Conservation (phyloP, 2,113 vertebrate genomes). For the Halichoerus grypus region DNA sequence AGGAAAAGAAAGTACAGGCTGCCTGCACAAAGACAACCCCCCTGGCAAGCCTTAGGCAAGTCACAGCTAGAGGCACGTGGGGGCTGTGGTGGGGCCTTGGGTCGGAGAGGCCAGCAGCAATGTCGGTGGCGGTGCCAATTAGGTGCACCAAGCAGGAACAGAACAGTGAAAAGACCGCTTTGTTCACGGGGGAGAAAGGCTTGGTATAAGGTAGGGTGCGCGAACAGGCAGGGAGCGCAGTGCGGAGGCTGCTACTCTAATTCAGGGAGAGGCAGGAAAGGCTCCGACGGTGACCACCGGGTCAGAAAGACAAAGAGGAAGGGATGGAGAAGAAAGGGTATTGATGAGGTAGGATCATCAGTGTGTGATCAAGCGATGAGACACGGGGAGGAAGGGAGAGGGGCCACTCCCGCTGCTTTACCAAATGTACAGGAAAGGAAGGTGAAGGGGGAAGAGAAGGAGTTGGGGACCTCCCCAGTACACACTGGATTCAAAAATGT, state of each 20-base stretch:
- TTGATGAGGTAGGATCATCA: not conserved
- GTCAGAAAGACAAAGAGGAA: not conserved
- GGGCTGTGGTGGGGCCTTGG: not conserved
- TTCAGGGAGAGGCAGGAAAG: not conserved
- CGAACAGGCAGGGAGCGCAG: not conserved
- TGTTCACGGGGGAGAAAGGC: not conserved
- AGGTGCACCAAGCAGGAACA: not conserved
- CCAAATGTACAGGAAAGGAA: not conserved
- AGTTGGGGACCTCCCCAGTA: too few species aligned
- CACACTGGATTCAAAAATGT: not conserved
- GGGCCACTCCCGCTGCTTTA: not conserved
- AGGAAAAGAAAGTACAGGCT: not conserved
- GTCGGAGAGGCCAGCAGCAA: not conserved
- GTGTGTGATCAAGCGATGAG: not conserved
- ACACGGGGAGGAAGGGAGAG: not conserved
- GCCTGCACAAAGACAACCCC: not conserved
- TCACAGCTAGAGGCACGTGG: not conserved
- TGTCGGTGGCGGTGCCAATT: too few species aligned
- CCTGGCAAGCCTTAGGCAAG: not conserved
- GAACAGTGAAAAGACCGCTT: not conserved
- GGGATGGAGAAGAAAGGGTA: not conserved
- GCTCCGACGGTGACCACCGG: not conserved
- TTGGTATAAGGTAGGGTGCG: not conserved
- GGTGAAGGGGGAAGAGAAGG: not conserved
- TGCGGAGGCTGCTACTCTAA: not conserved